Percentiles rank a stretch among this genome's conserved stretches.
Evolutionary conservation across 92 coral and sea anemone species (phyloP).

Genomic region (Epizoanthus scotinus): DNA sequence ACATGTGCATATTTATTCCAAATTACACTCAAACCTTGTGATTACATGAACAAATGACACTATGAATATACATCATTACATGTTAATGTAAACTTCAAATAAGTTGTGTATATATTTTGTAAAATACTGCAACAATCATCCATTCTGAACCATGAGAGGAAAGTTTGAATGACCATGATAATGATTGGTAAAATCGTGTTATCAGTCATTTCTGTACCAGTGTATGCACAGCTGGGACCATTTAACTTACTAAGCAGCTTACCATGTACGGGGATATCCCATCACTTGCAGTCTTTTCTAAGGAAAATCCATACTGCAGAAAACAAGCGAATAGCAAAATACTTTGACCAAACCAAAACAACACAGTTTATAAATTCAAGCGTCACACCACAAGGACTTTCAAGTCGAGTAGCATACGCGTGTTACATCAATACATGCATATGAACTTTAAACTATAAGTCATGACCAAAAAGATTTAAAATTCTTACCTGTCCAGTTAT

Average conservation of each 20-base stretch:
- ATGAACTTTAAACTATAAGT: too few relatives aligned
- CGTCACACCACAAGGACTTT: background rate
- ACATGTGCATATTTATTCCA: background rate
- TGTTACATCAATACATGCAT: too few relatives aligned
- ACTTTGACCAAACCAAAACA: background rate
- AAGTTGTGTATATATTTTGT: background rate
- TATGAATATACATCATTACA: too few relatives aligned
- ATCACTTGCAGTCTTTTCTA: conserved; percentile 94
- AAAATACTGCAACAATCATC: too few relatives aligned
- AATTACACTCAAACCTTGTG: conserved; percentile 22
- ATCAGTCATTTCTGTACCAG: too few relatives aligned
- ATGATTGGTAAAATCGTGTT: too few relatives aligned
- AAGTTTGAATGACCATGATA: too few relatives aligned
- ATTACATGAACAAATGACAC: too few relatives aligned
- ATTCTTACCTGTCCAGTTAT: conserved; percentile 20
- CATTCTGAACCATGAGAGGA: too few relatives aligned
- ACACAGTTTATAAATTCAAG: background rate
- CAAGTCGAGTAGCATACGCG: background rate
- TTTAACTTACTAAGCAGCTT: background rate
- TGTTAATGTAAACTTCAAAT: too few relatives aligned
- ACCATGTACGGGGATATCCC: conserved; percentile 98
- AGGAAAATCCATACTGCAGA: conserved; percentile 87
- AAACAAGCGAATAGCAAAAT: background rate
- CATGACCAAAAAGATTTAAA: background rate
- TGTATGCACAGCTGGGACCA: too few relatives aligned